Conservation (phyloP, 1,140 invertebrate genomes). For the Drosophila bifasciata region DNA sequence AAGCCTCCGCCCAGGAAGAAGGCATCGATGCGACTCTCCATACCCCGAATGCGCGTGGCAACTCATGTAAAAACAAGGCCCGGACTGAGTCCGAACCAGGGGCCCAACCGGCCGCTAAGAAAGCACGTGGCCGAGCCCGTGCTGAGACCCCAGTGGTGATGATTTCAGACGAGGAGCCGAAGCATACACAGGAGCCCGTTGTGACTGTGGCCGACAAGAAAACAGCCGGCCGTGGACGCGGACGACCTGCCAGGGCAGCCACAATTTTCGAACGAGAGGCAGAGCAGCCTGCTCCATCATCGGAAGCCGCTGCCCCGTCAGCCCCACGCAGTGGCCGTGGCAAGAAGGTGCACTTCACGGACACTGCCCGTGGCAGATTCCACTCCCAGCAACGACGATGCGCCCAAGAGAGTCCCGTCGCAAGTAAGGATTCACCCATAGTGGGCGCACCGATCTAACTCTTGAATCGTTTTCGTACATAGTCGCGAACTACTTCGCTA, state of each 20-base stretch:
- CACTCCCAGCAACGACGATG: constrained; percentile 6
- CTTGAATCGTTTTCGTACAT: too few relatives aligned
- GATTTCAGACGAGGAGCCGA: too few relatives aligned
- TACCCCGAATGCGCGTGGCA: constrained; percentile 16
- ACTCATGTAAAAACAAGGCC: constrained; percentile 19
- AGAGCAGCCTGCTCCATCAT: background rate
- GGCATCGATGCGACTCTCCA: background rate
- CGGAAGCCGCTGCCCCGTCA: constrained; percentile 1
- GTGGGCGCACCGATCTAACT: too few relatives aligned
- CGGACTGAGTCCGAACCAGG: constrained; percentile 51
- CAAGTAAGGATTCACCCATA: constrained; percentile 46
- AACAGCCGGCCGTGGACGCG: constrained; percentile 18
- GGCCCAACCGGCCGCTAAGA: constrained; percentile 40
- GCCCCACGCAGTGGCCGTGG: constrained; percentile 16
- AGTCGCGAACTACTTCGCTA: background rate
- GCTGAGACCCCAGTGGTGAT: constrained; percentile 37
- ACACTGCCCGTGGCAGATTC: background rate
- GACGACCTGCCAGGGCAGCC: constrained; percentile 1
- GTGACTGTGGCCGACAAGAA: constrained; percentile 14
- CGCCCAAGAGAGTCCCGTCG: constrained; percentile 68
- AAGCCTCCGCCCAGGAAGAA: constrained; percentile 9
- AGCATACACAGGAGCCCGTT: background rate
- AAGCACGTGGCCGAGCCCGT: constrained; percentile 27
- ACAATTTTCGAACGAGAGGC: background rate
- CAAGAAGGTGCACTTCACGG: constrained; percentile 38